Evolutionary conservation across 30 jellyfish, hydroid and myxozoan species (phyloP).

Genomic region (Rhopilema esculentum): DNA sequence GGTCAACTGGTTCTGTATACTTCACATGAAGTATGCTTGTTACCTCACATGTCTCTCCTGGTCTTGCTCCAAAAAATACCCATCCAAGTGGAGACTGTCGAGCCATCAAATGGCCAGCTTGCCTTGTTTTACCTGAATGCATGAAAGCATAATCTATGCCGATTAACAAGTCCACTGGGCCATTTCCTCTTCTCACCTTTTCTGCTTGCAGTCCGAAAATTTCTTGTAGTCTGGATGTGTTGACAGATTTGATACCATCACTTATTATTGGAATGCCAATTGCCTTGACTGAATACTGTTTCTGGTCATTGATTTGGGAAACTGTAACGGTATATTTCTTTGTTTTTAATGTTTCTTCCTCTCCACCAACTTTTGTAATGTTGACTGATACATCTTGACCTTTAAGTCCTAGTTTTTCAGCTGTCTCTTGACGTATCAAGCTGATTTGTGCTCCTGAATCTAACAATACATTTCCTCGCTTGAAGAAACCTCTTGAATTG

Average conservation of each 20-base stretch:
- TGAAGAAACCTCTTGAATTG: constrained; percentile 59
- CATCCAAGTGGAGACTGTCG: constrained; percentile 77
- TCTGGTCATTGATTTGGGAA: constrained; percentile 43
- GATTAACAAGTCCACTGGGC: constrained; percentile 69
- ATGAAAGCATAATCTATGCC: constrained; percentile 74
- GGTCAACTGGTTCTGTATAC: constrained; percentile 64
- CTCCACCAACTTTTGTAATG: constrained; percentile 71
- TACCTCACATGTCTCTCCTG: constrained; percentile 42
- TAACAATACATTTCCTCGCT: constrained; percentile 66
- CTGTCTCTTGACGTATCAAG: constrained; percentile 63
- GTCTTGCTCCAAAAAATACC: constrained; percentile 63
- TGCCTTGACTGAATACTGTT: constrained; percentile 56
- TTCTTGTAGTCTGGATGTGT: constrained; percentile 30
- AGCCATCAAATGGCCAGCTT: constrained; percentile 66
- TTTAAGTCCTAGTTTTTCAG: constrained; percentile 45
- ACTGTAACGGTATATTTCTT: constrained; percentile 40
- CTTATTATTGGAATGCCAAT: constrained; percentile 60
- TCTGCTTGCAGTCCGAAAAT: constrained; percentile 35
- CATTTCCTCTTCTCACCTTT: constrained; percentile 35
- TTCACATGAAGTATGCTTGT: constrained; percentile 58
- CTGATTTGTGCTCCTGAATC: constrained; percentile 74
- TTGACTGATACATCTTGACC: constrained; percentile 61
- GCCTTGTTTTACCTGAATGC: constrained; percentile 67
- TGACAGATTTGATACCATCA: constrained; percentile 41
- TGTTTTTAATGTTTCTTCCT: constrained; percentile 66